These are phyloP conservation scores for Phyllostomus hastatus DNA, from an alignment of 2,113 vertebrate genomes.

Conservation along the genomic window DNA sequence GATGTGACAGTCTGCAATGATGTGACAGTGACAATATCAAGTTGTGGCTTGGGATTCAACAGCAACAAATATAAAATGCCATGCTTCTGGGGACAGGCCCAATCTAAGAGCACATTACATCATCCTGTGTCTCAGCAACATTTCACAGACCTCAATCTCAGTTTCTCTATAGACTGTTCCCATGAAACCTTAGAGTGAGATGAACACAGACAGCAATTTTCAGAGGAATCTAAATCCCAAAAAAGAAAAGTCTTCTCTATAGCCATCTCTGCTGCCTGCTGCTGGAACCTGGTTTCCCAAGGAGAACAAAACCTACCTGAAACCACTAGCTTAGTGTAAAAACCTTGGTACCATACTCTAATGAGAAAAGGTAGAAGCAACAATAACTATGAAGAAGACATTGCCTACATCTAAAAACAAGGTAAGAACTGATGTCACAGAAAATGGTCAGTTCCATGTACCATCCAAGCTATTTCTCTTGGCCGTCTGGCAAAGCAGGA, in stretches of 20 bases:
- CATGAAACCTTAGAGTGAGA: not conserved
- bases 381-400: not conserved
- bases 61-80: not conserved
- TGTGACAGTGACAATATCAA: not conserved
- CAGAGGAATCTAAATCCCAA: too few relatives aligned
- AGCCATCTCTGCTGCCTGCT: not conserved
- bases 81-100: not conserved
- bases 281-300: not conserved
- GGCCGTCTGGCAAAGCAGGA: not conserved
- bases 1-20: accelerated
- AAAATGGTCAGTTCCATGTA: not conserved
- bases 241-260: not conserved
- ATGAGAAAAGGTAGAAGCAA: not conserved
- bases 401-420: not conserved
- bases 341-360: not conserved
- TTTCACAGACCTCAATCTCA: not conserved
- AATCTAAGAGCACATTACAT: not conserved
- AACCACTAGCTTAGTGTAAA: not conserved
- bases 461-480: not conserved
- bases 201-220: not conserved
- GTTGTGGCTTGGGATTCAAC: not conserved
- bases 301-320: not conserved
- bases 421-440: not conserved
- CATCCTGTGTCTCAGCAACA: not conserved
- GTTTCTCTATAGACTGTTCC: not conserved